These are phyloP conservation scores for Gastrophysa polygoni DNA, from an alignment of 2,888 invertebrate species.

Conservation along the genomic window DNA sequence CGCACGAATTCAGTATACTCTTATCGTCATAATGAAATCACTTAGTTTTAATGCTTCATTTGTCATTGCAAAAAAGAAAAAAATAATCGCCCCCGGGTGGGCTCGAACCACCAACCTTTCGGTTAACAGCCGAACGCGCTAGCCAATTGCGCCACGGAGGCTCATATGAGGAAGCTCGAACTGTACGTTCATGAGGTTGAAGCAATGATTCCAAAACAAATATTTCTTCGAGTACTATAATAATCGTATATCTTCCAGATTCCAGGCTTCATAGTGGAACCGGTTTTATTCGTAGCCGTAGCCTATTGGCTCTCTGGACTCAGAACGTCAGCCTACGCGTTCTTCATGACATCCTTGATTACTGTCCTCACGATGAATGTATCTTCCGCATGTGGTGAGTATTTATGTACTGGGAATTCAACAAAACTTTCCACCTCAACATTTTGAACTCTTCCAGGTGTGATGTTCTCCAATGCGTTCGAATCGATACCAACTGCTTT, in stretches of 20 bases:
- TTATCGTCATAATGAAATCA: no score
- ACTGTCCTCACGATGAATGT: slow-evolving; percentile 83
- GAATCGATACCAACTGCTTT: slow-evolving; percentile 80
- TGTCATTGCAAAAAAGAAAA: slow-evolving; percentile 49
- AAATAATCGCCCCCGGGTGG: slow-evolving; percentile 86
- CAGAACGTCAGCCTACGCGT: slow-evolving; percentile 69
- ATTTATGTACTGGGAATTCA: no score
- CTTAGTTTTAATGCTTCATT: no score
- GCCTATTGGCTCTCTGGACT: slow-evolving; percentile 90
- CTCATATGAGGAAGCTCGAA: no score
- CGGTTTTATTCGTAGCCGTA: slow-evolving; percentile 79
- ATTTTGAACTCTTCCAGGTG: slow-evolving; percentile 67
- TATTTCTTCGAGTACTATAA: no score
- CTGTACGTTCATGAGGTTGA: no score
- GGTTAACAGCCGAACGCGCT: slow-evolving; percentile 99
- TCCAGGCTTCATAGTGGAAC: slow-evolving; percentile 84
- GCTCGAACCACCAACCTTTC: slow-evolving; percentile 99
- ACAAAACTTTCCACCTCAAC: no score
- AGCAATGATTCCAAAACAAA: no score
- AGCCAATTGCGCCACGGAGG: slow-evolving; percentile 95
- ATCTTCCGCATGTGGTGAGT: slow-evolving; percentile 82
- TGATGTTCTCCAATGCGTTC: slow-evolving; percentile 84
- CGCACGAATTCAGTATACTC: no score
- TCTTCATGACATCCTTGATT: slow-evolving; percentile 70
- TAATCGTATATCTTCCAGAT: no score